Evolutionary conservation across 2,797 vertebrate species (phyloP), one percentile per base, ranked within the genome.

Genomic region (Basileuterus tristriatus): DNA sequence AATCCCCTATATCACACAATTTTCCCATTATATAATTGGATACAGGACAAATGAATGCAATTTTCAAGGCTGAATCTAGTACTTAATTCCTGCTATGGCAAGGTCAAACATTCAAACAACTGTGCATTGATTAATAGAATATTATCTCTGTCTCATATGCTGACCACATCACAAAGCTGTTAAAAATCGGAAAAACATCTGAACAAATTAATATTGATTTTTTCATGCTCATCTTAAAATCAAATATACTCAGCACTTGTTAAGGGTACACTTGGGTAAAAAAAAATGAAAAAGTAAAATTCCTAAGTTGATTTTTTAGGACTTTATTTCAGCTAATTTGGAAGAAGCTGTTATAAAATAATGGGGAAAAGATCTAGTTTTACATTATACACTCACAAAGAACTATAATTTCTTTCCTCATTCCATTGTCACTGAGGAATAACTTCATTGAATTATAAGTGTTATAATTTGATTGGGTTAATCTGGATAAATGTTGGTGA

Each of bases 131-230:
- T 58, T 11, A 76, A 83, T n/a, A 81, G 41, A 87, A 84, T 79
- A 84, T 69, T 0, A 72, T 55, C 19, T 68, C 36, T 71, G 16
- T 46, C 27, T 85, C 30, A 6, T 78, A 60, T 36, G 27, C 58
- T 88, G 79, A 94, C 49, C 49, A 55, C 4, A 86, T 81, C 68
- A 70, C 37, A 93, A 84, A 71, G 10, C 8, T 77, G 44, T 71
- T 83, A 77, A 82, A 87, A 70, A 75, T 60, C 0, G 0, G 20
- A 76, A 82, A 93, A 86, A 81, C 6, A 71, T 74, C n/a, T 64
- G 76, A 92, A 94, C 32, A 93, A 96, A 83, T 94, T 60, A 95
- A 72, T 82, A 82, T 67, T 70, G 74, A 82, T 89, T 87, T 88
- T 90, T 84, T 86, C 11, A 50, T 58, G 56, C 87, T 89, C 49